Evolutionary conservation across 2,113 vertebrate genomes (phyloP).

Genomic region (Oenanthe oenanthe): DNA sequence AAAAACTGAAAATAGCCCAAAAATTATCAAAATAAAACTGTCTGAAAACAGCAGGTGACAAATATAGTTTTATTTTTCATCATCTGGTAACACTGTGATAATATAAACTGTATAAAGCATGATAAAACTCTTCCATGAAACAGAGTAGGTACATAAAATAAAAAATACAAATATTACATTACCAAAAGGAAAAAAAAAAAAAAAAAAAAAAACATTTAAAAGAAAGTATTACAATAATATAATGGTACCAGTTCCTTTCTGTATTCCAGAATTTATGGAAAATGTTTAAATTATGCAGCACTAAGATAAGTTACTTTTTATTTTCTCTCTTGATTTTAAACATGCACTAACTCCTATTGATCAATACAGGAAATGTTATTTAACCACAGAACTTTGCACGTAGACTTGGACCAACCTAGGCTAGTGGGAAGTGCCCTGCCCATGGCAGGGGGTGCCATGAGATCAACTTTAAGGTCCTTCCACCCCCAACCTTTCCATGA

Average conservation of each 20-base stretch:
- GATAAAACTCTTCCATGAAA: constrained; percentile 11
- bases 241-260: background rate
- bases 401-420: background rate
- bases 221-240: constrained; percentile 23
- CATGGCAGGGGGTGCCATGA: background rate
- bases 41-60: background rate
- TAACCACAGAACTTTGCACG: background rate
- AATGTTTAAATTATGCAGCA: constrained; percentile 31
- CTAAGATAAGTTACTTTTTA: constrained; percentile 22
- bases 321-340: constrained; percentile 21
- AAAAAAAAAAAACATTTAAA: background rate
- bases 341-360: constrained; percentile 22
- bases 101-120: constrained; percentile 14
- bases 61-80: background rate
- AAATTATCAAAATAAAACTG: background rate
- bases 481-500: background rate
- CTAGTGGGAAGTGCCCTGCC: background rate
- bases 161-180: constrained; percentile 19
- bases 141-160: background rate
- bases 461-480: background rate
- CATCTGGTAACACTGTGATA: background rate
- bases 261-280: background rate
- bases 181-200: background rate
- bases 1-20: background rate
- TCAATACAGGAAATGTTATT: constrained; percentile 30